These are phyloP conservation scores for Hydriomena furcata DNA, from an alignment of 2,888 invertebrate species.

Conservation along the genomic window DNA sequence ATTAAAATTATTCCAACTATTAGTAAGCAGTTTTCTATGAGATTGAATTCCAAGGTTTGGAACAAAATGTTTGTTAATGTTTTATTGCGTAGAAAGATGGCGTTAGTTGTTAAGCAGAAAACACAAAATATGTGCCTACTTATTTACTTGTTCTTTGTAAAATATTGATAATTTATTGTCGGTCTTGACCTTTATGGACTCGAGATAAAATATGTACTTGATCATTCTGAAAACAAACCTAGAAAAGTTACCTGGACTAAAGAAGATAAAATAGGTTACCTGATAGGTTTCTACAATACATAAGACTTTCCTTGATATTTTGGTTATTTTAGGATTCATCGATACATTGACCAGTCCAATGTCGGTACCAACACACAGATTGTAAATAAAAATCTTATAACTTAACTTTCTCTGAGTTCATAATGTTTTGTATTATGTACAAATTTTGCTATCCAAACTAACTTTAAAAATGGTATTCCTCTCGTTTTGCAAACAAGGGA, in stretches of 20 bases:
- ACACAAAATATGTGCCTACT: conserved; percentile 15
- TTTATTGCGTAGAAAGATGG: conserved; percentile 51
- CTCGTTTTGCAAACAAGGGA: too few relatives aligned
- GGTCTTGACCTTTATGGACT: conserved; percentile 22
- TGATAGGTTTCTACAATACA: too few relatives aligned
- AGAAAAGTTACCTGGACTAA: conserved; percentile 17
- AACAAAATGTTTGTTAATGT: conserved; percentile 37
- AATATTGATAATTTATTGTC: conserved; percentile 19
- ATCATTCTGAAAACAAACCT: conserved; percentile 16
- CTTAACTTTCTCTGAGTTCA: too few relatives aligned
- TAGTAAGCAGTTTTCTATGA: conserved; percentile 24
- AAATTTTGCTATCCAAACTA: too few relatives aligned
- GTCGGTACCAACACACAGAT: too few relatives aligned
- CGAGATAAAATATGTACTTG: conserved; percentile 19
- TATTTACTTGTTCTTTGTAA: conserved; percentile 9
- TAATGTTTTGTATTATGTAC: too few relatives aligned
- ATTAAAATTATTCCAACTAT: too few relatives aligned
- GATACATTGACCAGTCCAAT: too few relatives aligned
- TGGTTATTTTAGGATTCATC: too few relatives aligned
- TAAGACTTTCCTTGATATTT: too few relatives aligned
- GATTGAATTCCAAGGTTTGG: conserved; percentile 42
- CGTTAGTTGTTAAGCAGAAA: conserved; percentile 43
- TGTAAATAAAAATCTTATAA: too few relatives aligned
- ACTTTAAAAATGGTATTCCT: too few relatives aligned
- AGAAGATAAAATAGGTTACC: background rate